A percentile compares a stretch with the other conserved stretches of the same genome.
Conservation (phyloP, 1,140 invertebrate species). For the Hycleus cichorii region DNA sequence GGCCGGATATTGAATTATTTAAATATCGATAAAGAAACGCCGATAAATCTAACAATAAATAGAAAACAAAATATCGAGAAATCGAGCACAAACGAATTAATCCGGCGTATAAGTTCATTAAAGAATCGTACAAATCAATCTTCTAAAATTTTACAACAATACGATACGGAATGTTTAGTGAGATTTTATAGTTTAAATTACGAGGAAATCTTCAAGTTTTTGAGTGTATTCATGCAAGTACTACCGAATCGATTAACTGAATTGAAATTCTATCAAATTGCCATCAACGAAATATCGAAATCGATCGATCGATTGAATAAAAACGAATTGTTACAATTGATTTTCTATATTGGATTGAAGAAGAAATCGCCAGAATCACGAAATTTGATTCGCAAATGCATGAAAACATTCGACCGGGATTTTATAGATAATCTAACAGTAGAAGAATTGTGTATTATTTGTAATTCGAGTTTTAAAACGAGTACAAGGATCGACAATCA, state of each 20-base stretch:
- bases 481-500: conserved; percentile 34
- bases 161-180: conserved; percentile 28
- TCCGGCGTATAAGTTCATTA: not conserved
- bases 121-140: not conserved
- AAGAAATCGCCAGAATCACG: conserved; percentile 30
- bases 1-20: conserved; percentile 29
- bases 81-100: not conserved
- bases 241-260: conserved; percentile 27
- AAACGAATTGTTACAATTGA: conserved; percentile 33
- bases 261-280: conserved; percentile 28
- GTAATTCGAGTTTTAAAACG: conserved; percentile 38
- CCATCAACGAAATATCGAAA: conserved; percentile 21
- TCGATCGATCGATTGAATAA: conserved; percentile 18
- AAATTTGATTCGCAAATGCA: conserved; percentile 27
- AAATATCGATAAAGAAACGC: conserved; percentile 13
- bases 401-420: conserved; percentile 22
- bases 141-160: conserved; percentile 4
- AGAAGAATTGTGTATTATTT: conserved; percentile 36
- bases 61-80: conserved; percentile 6
- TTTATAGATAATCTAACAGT: conserved; percentile 25
- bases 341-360: conserved; percentile 34
- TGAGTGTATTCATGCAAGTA: conserved; percentile 27
- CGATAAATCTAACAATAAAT: not conserved
- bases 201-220: conserved; percentile 23
- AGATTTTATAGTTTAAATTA: conserved; percentile 19